Base-by-base conservation (phyloP, 1,140 invertebrate species). In the Heliconius nattereri region DNA sequence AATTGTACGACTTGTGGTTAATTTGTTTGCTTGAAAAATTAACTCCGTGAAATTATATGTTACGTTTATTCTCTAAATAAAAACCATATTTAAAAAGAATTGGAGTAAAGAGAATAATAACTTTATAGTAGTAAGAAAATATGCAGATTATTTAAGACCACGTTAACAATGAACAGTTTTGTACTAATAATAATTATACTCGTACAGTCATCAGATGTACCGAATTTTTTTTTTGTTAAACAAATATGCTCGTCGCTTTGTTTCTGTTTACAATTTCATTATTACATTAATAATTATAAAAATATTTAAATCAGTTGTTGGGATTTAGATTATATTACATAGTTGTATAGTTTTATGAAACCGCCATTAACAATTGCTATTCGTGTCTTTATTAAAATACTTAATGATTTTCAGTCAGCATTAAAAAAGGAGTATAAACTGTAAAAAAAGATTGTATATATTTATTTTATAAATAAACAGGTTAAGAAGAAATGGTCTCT, bases 401-500 rank as follows among this genome's bases (percentile, higher is more conserved):
- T 9, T 29, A 11, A 23, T n/a, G 9, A 11, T 57, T 57, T 11
- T n/a, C 54, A 23, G n/a, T 23, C n/a, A 23, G n/a, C 3, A 57
- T 57, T 23, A 57, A 57, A n/a, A 57, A 23, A n/a, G 7, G 54
- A 23, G 0, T n/a, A 54, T 54, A 0, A 20, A n/a, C 20, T 54
- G 3, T 54, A n/a, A 20, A 20, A 16, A 54, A 54, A 8, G 52
- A 54, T 60, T 26, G 9, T 9, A 26, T 45, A 45, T 45, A 23
- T 60, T 1, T 60, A 23, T 60, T 60, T 71, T 35, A 73, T 35
- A 23, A n/a, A 45, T 74, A 37, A 60, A 78, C 90, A 96, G 96
- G 90, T 95, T 78, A 98, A 97, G 95, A 98, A 97, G 95, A 97
- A 97, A 95, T 98, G 97, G 97, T 97, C 97, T 83, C 97, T 97